Evolutionary conservation across 2,797 vertebrate genomes (phyloP).

Genomic region (Clarias laeviceps): DNA sequence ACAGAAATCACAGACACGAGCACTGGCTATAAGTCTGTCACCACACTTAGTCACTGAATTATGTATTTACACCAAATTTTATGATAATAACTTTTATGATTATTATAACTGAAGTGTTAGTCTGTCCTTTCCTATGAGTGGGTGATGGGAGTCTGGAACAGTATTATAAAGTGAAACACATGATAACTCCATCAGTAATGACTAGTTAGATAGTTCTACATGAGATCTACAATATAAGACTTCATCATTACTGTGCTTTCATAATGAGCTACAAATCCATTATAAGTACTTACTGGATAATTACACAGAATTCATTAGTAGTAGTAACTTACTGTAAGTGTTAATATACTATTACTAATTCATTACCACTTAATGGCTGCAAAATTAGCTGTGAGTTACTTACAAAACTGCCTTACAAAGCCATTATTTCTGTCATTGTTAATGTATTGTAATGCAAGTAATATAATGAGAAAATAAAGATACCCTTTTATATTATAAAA

Average conservation of each 20-base stretch:
- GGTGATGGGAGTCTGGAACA: neutral
- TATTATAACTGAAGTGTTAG: neutral
- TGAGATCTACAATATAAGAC: neutral
- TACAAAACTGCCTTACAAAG: neutral
- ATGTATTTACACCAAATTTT: no score
- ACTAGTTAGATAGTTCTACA: neutral
- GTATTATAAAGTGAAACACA: neutral
- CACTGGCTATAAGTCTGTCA: no score
- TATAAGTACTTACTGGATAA: neutral
- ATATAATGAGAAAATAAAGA: neutral
- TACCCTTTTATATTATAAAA: neutral
- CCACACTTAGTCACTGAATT: no score
- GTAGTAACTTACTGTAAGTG: neutral
- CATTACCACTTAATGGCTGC: neutral
- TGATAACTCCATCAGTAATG: neutral
- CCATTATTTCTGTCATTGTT: neutral
- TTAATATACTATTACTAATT: neutral
- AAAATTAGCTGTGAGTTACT: neutral
- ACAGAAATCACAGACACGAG: no score
- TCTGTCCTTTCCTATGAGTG: neutral
- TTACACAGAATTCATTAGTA: neutral
- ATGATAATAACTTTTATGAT: no score
- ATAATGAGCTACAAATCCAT: neutral
- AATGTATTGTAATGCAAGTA: neutral
- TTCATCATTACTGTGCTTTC: neutral